Conservation (phyloP, 1,140 invertebrate species). For the Acarapis woodi region DNA sequence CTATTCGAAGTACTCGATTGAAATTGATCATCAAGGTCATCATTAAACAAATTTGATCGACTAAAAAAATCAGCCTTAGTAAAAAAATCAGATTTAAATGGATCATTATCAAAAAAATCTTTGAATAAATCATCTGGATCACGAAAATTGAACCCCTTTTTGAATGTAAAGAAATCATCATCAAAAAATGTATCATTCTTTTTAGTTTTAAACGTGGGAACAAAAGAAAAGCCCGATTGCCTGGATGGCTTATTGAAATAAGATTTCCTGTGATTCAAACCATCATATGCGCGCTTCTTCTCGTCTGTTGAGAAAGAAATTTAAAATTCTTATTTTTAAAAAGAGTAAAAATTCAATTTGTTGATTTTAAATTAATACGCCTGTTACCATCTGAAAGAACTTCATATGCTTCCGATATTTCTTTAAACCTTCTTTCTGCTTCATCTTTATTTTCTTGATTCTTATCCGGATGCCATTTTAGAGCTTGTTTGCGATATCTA, state of each 20-base stretch:
- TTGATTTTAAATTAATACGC: constrained; percentile 13
- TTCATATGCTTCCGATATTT: constrained; percentile 97
- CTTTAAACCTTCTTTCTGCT: constrained; percentile 82
- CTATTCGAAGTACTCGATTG: constrained; percentile 21
- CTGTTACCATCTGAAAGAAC: constrained; percentile 87
- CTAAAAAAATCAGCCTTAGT: constrained; percentile 5
- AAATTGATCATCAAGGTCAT: constrained; percentile 22
- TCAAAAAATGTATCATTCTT: constrained; percentile 28
- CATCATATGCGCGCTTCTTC: constrained; percentile 30
- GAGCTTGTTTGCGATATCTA: constrained; percentile 80
- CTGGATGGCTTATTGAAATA: constrained; percentile 22
- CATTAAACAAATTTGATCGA: constrained; percentile 4
- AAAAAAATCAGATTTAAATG: constrained; percentile 16
- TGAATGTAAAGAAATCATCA: constrained; percentile 24
- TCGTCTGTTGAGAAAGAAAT: constrained; percentile 49
- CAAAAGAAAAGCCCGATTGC: too few species aligned
- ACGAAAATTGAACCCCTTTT: constrained; percentile 57
- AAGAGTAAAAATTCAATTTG: constrained; percentile 4
- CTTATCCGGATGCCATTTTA: constrained; percentile 99
- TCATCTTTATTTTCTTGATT: constrained; percentile 88
- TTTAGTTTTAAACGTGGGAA: too few species aligned
- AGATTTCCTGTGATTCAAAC: constrained; percentile 21
- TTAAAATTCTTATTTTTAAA: constrained; percentile 35
- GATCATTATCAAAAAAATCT: constrained; percentile 30
- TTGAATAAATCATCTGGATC: constrained; percentile 90